Conservation (phyloP, 2,113 vertebrate genomes). For the Pseudois nayaur region DNA sequence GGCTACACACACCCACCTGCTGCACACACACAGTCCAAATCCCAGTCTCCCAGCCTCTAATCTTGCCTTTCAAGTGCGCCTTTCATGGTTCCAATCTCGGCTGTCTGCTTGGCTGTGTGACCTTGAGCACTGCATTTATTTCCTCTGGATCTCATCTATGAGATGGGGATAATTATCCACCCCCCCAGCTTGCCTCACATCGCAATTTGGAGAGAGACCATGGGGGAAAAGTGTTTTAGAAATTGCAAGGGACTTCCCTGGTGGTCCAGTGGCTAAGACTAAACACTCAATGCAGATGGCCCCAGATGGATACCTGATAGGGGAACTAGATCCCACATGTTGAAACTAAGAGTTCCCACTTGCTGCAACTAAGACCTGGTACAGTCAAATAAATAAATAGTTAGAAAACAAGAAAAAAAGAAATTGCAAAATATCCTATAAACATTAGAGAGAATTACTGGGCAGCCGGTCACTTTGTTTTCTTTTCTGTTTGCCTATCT, state of each 20-base stretch:
- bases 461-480: background rate
- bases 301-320: background rate
- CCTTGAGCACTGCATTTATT: slow-evolving; percentile 7
- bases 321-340: background rate
- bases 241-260: background rate
- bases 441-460: background rate
- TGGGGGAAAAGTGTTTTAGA: background rate
- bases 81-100: slow-evolving; percentile 37
- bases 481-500: background rate
- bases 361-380: background rate
- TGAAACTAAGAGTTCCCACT: background rate
- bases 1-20: slow-evolving; percentile 2
- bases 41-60: background rate
- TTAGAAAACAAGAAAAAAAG: background rate
- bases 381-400: background rate
- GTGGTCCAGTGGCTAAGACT: background rate
- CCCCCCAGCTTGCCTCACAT: background rate
- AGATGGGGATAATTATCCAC: background rate
- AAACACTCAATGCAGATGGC: background rate
- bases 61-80: slow-evolving; percentile 36
- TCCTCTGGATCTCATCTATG: slow-evolving; percentile 15
- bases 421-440: background rate
- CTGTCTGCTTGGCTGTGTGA: background rate
- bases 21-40: background rate
- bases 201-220: background rate